phyloP scores from a whole-genome alignment of 2,888 invertebrate genomes.

The Nemurella pictetii region DNA sequence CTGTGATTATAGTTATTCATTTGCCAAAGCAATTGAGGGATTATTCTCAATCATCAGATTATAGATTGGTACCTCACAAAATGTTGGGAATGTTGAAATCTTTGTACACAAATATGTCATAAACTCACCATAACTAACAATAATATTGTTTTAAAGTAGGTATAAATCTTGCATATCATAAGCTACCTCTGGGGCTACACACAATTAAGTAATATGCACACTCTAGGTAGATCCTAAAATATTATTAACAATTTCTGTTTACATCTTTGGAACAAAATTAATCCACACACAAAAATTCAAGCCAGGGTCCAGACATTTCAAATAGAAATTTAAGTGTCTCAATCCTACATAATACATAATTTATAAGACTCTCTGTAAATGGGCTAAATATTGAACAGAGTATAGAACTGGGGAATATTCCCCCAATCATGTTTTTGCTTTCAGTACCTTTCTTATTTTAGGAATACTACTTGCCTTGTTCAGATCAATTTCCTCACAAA shows the following conservation, averaged over 20 bases:
- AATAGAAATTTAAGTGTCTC: neutral
- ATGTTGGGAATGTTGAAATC: neutral
- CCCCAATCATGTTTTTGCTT: neutral
- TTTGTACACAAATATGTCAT: neutral
- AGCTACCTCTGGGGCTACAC: neutral
- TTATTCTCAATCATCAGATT: neutral
- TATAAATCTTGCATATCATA: neutral
- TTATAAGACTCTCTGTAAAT: neutral
- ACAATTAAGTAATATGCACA: neutral
- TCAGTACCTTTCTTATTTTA: neutral
- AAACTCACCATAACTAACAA: neutral
- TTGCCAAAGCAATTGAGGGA: neutral
- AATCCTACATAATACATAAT: neutral
- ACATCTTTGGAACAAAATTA: neutral
- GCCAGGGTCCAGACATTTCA: neutral
- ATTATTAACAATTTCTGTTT: neutral
- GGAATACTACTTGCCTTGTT: neutral
- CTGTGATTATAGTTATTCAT: neutral
- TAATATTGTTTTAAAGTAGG: neutral
- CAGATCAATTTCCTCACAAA: neutral
- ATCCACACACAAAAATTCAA: neutral
- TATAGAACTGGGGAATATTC: neutral
- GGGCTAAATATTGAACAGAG: neutral
- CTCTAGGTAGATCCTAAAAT: neutral
- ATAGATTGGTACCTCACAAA: neutral